Base-by-base conservation (phyloP, 2,113 vertebrate species). In the Myotis yumanensis region DNA sequence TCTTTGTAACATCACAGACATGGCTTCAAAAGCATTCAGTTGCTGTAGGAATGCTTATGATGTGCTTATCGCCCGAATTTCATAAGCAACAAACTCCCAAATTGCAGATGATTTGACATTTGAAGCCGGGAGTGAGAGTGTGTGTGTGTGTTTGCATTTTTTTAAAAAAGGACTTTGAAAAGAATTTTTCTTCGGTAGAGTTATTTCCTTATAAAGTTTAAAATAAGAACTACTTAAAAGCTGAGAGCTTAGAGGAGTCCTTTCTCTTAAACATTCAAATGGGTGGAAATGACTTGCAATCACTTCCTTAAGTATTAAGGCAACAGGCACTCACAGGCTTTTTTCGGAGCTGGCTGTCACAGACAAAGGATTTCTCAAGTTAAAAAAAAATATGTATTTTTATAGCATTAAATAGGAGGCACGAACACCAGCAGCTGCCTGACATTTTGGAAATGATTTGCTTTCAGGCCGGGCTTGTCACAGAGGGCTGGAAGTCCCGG, bases 191-290 rank as follows among this genome's bases (percentile, higher is more conserved):
- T 94, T 91, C 81, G 93, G 64, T 32, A 51, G 89, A 85, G 40
- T 86, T 94, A 72, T 92, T 48, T 79, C 72, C 62, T 94, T 85
- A 75, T 94, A 80, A 87, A 66, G 94, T 96, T 97, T 25, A 90
- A 96, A 97, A 97, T 85, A 95, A 94, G 84, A 89, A 89, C 59
- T 16, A 73, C 93, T 83, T 97, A 84, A 86, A 95, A 97, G 93
- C 66, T 57, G 40, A 23, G 86, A 35, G 11, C 43, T 79, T 30
- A 82, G 86, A 92, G 83, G n/a, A 62, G 32, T 18, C 66, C 71
- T 95, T 87, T 95, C 92, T 93, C 86, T 95, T 76, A 84, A 90
- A 88, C 51, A 54, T 81, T 93, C 89, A 93, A 75, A 94, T 94
- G 87, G 81, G 85, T 69, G 88, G 89, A 89, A 93, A 82, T 76